Conservation (phyloP, 1,140 invertebrate genomes). For the Cydia strobilella region DNA sequence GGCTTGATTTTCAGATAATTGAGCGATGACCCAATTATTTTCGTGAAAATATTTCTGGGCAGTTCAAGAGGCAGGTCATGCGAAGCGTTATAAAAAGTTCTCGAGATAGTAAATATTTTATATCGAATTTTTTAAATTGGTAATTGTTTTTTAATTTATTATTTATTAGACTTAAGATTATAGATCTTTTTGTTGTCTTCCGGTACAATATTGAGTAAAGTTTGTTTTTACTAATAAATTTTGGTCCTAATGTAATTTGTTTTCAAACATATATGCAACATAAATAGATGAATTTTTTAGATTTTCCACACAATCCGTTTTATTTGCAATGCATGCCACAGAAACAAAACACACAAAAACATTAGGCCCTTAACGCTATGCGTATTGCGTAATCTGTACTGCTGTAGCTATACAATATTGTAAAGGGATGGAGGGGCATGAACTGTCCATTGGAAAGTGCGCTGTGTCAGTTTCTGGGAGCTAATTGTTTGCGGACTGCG, state of each 20-base stretch:
- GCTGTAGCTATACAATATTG: background rate
- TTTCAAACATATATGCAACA: too few species aligned
- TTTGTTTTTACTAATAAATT: too few species aligned
- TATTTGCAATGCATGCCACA: too few species aligned
- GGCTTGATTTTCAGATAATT: background rate
- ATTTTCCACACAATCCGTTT: too few species aligned
- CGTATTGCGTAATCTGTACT: background rate
- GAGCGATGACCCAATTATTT: background rate
- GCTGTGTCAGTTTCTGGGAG: slow-evolving; percentile 39
- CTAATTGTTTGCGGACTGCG: slow-evolving; percentile 61
- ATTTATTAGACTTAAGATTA: too few species aligned
- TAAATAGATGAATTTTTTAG: too few species aligned
- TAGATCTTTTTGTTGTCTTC: too few species aligned
- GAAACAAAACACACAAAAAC: too few species aligned
- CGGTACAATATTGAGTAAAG: too few species aligned
- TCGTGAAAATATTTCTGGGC: background rate
- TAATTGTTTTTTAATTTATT: too few species aligned
- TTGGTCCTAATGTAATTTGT: too few species aligned
- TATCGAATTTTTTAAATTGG: background rate
- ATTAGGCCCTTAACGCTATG: background rate
- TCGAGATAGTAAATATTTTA: background rate
- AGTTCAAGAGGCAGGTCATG: background rate
- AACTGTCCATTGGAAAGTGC: background rate
- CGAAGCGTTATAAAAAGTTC: background rate
- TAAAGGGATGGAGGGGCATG: background rate